Evolutionary conservation across 2,113 vertebrate genomes (phyloP).

Genomic region (Tylochromis polylepis): DNA sequence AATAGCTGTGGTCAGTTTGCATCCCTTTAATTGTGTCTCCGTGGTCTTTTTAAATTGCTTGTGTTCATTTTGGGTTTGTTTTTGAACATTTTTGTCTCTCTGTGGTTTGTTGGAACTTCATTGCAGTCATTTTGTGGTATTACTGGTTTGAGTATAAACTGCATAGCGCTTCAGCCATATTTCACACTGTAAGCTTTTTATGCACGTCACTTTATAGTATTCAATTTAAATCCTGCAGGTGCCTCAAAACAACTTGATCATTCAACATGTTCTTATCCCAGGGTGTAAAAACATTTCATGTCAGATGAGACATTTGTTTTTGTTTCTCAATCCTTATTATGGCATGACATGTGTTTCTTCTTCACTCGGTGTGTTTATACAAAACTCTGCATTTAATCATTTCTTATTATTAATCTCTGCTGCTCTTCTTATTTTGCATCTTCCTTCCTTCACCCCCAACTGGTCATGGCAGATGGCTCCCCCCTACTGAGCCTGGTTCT

Average conservation of each 20-base stretch:
- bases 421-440: accelerated
- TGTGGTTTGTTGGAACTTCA: neutral
- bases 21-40: neutral
- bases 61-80: neutral
- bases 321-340: accelerated
- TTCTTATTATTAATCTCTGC: neutral
- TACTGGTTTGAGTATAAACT: neutral
- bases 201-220: neutral
- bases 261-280: neutral
- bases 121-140: neutral
- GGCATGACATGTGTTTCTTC: neutral
- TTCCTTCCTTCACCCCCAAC: neutral
- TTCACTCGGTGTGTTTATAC: neutral
- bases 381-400: neutral
- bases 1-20: neutral
- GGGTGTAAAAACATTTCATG: neutral
- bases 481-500: neutral
- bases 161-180: neutral
- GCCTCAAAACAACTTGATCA: neutral
- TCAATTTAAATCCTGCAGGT: neutral
- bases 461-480: neutral
- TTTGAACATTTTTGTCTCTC: neutral
- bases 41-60: neutral
- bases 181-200: neutral
- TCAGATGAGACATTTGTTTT: accelerated